phyloP scores from a whole-genome alignment of 2,888 invertebrate genomes.

The Alloscopus bannaensis region DNA sequence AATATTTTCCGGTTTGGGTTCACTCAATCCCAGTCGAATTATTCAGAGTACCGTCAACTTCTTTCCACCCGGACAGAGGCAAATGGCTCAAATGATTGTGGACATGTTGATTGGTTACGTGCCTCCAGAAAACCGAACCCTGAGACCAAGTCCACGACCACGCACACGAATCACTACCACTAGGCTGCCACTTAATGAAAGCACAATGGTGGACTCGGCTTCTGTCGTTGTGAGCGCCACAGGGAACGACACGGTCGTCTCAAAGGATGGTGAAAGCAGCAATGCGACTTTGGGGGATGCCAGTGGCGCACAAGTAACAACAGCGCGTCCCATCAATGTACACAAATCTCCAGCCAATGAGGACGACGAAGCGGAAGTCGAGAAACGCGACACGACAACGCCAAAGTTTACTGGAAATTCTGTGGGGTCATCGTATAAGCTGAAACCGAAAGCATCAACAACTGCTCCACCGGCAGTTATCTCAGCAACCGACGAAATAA shows the following conservation, averaged over 20 bases:
- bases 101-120: conserved; percentile 52
- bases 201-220: background rate
- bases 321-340: conserved; percentile 12
- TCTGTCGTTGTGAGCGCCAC: background rate
- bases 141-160: conserved; percentile 41
- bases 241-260: background rate
- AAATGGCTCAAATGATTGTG: conserved; percentile 58
- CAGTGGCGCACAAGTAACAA: conserved; percentile 19
- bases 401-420: conserved; percentile 14
- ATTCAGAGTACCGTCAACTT: conserved; percentile 68
- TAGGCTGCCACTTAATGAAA: conserved; percentile 16
- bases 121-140: conserved; percentile 52
- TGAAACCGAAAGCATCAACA: background rate
- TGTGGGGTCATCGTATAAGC: conserved; percentile 4
- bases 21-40: conserved; percentile 61
- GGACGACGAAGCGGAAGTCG: conserved; percentile 38
- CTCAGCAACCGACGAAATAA: too few species aligned
- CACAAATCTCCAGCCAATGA: conserved; percentile 24
- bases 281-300: background rate
- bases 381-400: conserved; percentile 17
- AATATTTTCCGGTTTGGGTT: conserved; percentile 64
- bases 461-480: background rate
- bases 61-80: conserved; percentile 59
- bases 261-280: conserved; percentile 30
- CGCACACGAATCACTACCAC: conserved; percentile 19